Conservation (phyloP, 2,797 vertebrate species). For the Pseudochirops corinnae region DNA sequence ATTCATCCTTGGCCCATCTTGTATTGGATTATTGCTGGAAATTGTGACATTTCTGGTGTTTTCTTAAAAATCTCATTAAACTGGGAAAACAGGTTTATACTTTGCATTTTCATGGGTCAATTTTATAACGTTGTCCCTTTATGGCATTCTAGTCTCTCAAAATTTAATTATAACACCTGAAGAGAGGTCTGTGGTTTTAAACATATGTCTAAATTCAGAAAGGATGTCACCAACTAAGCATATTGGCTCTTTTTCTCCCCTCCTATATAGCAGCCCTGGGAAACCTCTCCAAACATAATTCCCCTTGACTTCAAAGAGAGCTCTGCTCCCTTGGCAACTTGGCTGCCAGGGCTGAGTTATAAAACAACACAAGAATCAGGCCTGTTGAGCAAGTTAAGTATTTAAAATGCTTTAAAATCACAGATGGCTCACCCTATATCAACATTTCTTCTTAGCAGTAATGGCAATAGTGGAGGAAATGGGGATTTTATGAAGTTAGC, state of each 20-base stretch:
- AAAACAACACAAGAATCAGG: conserved; percentile 13
- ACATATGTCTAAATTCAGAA: neutral
- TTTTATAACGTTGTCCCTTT: conserved; percentile 69
- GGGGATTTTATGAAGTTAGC: neutral
- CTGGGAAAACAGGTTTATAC: conserved; percentile 79
- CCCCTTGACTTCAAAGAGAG: neutral
- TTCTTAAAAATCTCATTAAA: conserved; percentile 76
- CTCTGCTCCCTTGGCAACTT: neutral
- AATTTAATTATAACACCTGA: conserved; percentile 59
- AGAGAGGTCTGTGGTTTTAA: conserved; percentile 9
- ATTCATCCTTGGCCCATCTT: conserved; percentile 66
- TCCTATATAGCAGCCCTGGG: neutral
- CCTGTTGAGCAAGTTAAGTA: neutral
- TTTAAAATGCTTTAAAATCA: neutral
- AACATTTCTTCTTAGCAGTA: neutral
- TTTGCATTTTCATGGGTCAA: conserved; percentile 71
- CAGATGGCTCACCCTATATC: neutral
- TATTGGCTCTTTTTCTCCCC: neutral
- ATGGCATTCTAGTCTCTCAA: conserved; percentile 11
- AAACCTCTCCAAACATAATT: neutral
- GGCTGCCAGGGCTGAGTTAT: neutral
- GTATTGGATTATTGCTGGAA: conserved; percentile 58
- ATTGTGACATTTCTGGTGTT: conserved; percentile 64
- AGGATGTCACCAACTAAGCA: conserved; percentile 27
- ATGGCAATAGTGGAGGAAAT: neutral